phyloP scores from a whole-genome alignment of 2,113 vertebrate species.

The Piaya cayana region DNA sequence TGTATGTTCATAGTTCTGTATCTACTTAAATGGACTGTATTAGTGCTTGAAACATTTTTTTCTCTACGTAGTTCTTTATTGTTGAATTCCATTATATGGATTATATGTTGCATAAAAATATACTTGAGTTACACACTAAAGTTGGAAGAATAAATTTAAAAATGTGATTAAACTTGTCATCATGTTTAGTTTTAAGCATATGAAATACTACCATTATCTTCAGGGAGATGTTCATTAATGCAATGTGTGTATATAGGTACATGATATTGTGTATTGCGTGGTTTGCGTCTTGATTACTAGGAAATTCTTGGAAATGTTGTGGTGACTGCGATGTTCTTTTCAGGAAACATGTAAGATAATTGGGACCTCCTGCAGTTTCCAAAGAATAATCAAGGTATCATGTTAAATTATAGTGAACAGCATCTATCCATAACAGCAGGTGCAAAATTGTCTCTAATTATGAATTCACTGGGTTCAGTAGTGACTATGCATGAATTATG shows the following conservation, averaged over 20 bases:
- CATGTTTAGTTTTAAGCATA: neutral
- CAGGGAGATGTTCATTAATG: neutral
- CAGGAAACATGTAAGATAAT: slow-evolving; percentile 51
- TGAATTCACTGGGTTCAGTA: slow-evolving; percentile 70
- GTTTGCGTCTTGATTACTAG: neutral
- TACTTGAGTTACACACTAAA: too few species aligned
- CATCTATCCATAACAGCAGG: slow-evolving; percentile 71
- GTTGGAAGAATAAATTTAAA: neutral
- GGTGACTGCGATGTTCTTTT: neutral
- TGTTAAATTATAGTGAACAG: slow-evolving; percentile 70
- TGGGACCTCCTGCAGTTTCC: slow-evolving; percentile 47
- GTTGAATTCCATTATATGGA: neutral
- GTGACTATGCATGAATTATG: slow-evolving; percentile 73
- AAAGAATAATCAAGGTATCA: slow-evolving; percentile 73
- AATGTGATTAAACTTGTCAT: neutral
- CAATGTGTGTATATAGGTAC: too few species aligned
- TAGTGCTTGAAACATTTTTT: slow-evolving; percentile 21
- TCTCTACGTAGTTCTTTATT: neutral
- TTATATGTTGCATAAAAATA: neutral
- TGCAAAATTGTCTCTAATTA: slow-evolving; percentile 78
- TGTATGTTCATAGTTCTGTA: neutral
- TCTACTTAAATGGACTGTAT: neutral
- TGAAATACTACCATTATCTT: neutral
- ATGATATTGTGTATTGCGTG: neutral
- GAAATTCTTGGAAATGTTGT: neutral